Conservation (phyloP, 2,113 vertebrate species). For the Psophia crepitans region DNA sequence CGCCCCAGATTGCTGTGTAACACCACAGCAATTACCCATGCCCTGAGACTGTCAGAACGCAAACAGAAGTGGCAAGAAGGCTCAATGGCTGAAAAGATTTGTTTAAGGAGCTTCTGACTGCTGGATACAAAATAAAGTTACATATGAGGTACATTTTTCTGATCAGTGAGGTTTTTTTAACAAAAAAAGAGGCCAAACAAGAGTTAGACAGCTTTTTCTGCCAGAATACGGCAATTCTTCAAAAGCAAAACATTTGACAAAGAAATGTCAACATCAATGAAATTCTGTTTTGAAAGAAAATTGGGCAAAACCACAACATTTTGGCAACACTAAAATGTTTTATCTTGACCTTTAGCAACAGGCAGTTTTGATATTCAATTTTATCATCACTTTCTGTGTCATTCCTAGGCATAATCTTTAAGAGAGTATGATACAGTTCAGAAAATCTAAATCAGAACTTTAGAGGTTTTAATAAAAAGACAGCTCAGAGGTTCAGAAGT, state of each 20-base stretch:
- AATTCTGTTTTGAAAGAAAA: not conserved
- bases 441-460: not conserved
- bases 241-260: not conserved
- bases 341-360: not conserved
- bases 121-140: not conserved
- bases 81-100: not conserved
- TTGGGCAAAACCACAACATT: not conserved
- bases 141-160: not conserved
- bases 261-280: not conserved
- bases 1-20: not conserved
- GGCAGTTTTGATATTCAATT: not conserved
- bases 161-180: not conserved
- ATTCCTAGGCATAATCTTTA: not conserved
- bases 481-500: not conserved
- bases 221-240: not conserved
- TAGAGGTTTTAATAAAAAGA: not conserved
- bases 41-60: not conserved
- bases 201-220: not conserved
- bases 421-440: not conserved
- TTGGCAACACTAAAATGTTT: not conserved
- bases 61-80: not conserved
- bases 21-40: accelerated
- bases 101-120: not conserved
- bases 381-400: not conserved
- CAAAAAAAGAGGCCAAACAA: not conserved